Conservation (phyloP, 1,140 invertebrate species). For the Diuraphis noxia region DNA sequence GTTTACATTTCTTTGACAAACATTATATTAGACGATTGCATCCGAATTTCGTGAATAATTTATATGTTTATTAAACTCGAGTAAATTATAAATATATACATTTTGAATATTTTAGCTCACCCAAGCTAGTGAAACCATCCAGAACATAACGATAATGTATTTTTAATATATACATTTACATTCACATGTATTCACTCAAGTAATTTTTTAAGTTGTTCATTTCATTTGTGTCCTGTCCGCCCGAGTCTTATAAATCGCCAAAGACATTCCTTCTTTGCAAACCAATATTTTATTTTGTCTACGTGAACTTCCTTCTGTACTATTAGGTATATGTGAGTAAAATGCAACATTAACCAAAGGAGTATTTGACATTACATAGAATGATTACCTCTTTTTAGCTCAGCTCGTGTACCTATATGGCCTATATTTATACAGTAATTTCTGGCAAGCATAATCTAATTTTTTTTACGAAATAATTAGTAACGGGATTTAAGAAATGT, state of each 20-base stretch:
- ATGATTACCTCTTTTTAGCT: neutral
- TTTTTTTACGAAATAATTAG: neutral
- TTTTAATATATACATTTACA: conserved; percentile 3
- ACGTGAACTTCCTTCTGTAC: neutral
- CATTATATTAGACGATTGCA: neutral
- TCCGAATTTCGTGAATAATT: neutral
- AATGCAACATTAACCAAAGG: neutral
- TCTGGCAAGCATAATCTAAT: neutral
- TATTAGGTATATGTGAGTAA: neutral
- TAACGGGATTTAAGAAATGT: neutral
- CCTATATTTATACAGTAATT: too few species aligned
- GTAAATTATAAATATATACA: neutral
- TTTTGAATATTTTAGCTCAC: neutral
- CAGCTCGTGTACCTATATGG: neutral
- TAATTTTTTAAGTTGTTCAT: conserved; percentile 11
- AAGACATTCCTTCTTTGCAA: neutral
- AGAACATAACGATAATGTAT: neutral
- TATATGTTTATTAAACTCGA: neutral
- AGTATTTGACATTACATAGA: neutral
- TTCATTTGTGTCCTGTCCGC: neutral
- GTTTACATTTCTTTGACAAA: neutral
- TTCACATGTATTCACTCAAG: neutral
- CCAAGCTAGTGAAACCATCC: neutral
- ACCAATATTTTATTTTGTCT: conserved; percentile 1
- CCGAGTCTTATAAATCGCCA: neutral